Percentiles rank a stretch among this genome's conserved stretches.
These are phyloP conservation scores for Phyllopteryx taeniolatus DNA, from an alignment of 2,113 vertebrate species.

Conservation along the genomic window DNA sequence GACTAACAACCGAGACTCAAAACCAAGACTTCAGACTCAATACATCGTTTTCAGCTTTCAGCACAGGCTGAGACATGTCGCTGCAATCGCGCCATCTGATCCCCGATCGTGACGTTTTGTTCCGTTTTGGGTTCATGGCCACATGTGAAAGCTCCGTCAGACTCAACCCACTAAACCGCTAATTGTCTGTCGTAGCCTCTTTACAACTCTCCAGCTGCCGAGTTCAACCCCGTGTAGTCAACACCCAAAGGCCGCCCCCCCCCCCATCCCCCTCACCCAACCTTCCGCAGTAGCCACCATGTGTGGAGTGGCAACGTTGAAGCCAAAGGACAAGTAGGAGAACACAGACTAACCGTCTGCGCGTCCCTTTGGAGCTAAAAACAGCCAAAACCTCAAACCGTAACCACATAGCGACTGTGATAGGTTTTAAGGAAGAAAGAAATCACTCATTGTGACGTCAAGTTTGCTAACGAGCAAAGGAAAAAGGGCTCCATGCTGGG, in stretches of 20 bases:
- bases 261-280: not conserved
- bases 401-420: conserved; percentile 39
- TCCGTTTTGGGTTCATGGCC: conserved; percentile 54
- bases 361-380: conserved; percentile 52
- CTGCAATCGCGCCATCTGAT: not conserved
- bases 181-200: conserved; percentile 46
- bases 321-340: conserved; percentile 34
- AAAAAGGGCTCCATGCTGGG: too few species aligned
- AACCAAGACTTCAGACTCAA: not conserved
- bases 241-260: conserved; percentile 39
- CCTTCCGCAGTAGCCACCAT: conserved; percentile 45
- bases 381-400: conserved; percentile 43
- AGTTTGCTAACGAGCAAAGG: not conserved
- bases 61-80: not conserved
- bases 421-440: conserved; percentile 34
- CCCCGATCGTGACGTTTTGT: not conserved
- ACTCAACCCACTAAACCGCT: conserved; percentile 49
- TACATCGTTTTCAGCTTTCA: not conserved
- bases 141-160: conserved; percentile 58
- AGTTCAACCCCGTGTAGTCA: conserved; percentile 30
- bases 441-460: conserved; percentile 33
- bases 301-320: conserved; percentile 18
- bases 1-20: not conserved
- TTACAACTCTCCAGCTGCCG: conserved; percentile 42
- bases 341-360: conserved; percentile 45